A percentile compares a stretch with the other conserved stretches of the same genome.
These are phyloP conservation scores for Laticauda colubrina DNA, from an alignment of 2,113 vertebrate genomes.

Conservation along the genomic window DNA sequence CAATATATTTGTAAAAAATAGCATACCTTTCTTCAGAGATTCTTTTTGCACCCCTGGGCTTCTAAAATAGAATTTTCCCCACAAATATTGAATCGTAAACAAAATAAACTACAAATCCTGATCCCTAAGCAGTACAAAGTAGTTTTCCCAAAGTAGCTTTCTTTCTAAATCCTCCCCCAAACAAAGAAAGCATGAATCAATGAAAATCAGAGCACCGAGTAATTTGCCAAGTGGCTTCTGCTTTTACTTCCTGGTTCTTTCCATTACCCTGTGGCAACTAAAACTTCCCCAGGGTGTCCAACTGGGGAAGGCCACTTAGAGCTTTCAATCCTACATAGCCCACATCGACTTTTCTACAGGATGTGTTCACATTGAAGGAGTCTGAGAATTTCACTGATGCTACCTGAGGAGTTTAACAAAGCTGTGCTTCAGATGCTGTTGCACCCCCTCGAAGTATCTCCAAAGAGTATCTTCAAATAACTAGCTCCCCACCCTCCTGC, in stretches of 20 bases:
- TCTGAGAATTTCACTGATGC: constrained; percentile 23
- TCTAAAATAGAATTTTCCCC: constrained; percentile 48
- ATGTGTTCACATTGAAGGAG: constrained; percentile 20
- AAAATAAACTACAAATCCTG: constrained; percentile 7
- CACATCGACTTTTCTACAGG: constrained; percentile 45
- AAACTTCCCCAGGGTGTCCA: not conserved
- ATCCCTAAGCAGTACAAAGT: not conserved
- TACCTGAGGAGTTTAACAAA: constrained; percentile 39
- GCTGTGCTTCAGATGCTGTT: constrained; percentile 1
- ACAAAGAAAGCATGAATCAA: constrained; percentile 10
- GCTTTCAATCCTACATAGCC: constrained; percentile 7
- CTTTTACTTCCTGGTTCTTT: not conserved
- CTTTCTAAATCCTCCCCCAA: constrained; percentile 21
- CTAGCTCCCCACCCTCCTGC: not conserved
- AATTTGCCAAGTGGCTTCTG: not conserved
- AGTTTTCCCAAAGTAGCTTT: constrained; percentile 20
- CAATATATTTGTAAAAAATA: constrained; percentile 66
- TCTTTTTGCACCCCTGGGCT: constrained; percentile 66
- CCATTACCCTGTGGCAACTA: not conserved
- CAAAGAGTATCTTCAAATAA: not conserved
- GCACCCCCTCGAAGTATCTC: not conserved
- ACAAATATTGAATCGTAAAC: constrained; percentile 48
- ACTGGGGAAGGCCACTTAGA: constrained; percentile 5
- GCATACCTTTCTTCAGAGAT: constrained; percentile 59
- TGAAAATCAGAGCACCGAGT: constrained; percentile 18